These are phyloP conservation scores for Pipistrellus pipistrellus DNA, from an alignment of 2,797 vertebrate genomes.

Conservation along the genomic window DNA sequence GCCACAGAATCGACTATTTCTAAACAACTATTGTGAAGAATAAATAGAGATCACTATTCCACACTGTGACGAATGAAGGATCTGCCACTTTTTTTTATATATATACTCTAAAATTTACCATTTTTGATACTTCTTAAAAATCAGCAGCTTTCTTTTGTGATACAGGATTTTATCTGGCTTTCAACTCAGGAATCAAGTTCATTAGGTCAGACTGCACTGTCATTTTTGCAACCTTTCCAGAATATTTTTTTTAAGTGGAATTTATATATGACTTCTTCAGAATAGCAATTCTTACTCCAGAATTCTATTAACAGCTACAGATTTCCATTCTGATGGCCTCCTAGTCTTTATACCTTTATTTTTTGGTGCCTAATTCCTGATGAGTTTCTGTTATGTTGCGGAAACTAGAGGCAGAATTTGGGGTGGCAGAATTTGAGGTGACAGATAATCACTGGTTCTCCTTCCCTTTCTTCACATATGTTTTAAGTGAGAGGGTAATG, in stretches of 20 bases:
- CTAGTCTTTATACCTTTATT: neutral
- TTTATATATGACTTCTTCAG: constrained; percentile 17
- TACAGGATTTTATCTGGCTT: constrained; percentile 51
- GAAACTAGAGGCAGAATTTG: neutral
- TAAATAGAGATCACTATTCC: neutral
- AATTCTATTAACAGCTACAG: neutral
- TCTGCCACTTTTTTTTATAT: neutral
- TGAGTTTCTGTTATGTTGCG: neutral
- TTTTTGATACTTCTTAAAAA: constrained; percentile 34
- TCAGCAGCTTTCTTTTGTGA: constrained; percentile 21
- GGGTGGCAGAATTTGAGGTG: neutral
- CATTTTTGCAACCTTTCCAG: constrained; percentile 57
- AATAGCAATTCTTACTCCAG: neutral
- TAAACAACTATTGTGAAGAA: constrained; percentile 8
- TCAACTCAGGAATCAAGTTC: constrained; percentile 74
- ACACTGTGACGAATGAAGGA: neutral
- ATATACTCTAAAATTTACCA: neutral
- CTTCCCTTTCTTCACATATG: neutral
- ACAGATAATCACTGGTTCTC: neutral
- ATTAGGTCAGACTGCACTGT: constrained; percentile 45
- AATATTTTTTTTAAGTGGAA: constrained; percentile 42
- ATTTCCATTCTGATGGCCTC: neutral
- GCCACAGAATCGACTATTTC: neutral
- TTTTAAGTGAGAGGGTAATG: neutral
- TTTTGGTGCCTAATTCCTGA: neutral